phyloP scores from a whole-genome alignment of 2,888 invertebrate species.

The Eupithecia abbreviata region DNA sequence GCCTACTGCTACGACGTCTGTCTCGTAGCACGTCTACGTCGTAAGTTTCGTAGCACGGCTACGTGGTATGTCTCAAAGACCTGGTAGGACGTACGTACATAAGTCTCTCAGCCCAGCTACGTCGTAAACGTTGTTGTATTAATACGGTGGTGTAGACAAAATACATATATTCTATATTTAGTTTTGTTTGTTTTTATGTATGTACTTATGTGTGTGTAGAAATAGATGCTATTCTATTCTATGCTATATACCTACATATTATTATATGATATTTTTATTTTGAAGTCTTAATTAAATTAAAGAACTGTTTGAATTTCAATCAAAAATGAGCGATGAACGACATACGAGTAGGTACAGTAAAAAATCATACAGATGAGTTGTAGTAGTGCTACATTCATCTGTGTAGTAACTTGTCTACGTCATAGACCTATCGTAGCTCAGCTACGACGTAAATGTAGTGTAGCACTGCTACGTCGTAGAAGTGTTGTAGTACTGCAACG shows the following conservation, averaged over 20 bases:
- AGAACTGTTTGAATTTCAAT: too few relatives aligned
- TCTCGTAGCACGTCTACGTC: background rate
- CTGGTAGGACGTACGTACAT: background rate
- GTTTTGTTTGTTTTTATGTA: too few relatives aligned
- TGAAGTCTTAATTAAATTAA: background rate
- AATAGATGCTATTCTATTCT: too few relatives aligned
- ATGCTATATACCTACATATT: too few relatives aligned
- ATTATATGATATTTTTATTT: background rate
- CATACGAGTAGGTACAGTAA: too few relatives aligned
- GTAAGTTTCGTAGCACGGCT: constrained; percentile 7
- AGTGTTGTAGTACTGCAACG: background rate
- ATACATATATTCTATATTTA: too few relatives aligned
- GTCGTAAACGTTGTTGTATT: too few relatives aligned
- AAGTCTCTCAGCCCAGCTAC: background rate
- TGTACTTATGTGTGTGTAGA: too few relatives aligned
- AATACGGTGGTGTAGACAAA: background rate
- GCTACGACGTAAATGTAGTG: background rate
- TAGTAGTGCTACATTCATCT: background rate
- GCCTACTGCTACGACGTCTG: background rate
- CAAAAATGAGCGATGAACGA: too few relatives aligned
- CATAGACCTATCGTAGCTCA: background rate
- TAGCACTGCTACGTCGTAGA: background rate
- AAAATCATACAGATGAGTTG: too few relatives aligned
- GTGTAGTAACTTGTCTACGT: background rate
- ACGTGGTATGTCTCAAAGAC: background rate